phyloP scores from a whole-genome alignment of 2,888 invertebrate genomes.

The Patella ulyssiponensis region DNA sequence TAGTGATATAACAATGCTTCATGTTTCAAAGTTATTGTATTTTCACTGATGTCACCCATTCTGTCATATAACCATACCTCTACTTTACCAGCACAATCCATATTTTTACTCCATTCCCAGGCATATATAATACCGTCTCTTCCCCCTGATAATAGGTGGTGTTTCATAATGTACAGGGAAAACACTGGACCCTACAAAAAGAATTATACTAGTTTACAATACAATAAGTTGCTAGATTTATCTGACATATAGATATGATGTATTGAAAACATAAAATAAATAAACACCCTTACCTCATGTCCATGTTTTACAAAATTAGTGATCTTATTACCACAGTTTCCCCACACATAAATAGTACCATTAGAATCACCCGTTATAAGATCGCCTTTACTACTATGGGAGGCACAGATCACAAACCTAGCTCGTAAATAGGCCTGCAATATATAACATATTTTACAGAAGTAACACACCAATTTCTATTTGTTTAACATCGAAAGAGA shows the following conservation, averaged over 20 bases:
- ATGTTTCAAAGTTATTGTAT: too few relatives aligned
- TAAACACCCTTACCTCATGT: slow-evolving; percentile 61
- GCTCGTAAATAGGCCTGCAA: slow-evolving; percentile 62
- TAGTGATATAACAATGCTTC: too few relatives aligned
- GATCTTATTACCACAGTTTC: slow-evolving; percentile 61
- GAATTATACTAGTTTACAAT: neutral
- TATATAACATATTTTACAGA: neutral
- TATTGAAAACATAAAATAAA: neutral
- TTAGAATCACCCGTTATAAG: slow-evolving; percentile 70
- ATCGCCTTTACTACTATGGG: slow-evolving; percentile 62
- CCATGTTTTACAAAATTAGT: slow-evolving; percentile 69
- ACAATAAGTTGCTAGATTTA: neutral
- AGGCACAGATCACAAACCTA: slow-evolving; percentile 58
- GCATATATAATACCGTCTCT: slow-evolving; percentile 59
- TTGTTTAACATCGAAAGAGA: too few relatives aligned
- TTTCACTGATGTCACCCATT: neutral
- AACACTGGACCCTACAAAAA: slow-evolving; percentile 64
- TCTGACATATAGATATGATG: neutral
- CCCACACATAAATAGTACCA: slow-evolving; percentile 70
- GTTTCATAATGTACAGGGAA: slow-evolving; percentile 47
- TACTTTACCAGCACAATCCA: slow-evolving; percentile 56
- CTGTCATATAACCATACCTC: slow-evolving; percentile 40
- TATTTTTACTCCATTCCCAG: slow-evolving; percentile 64
- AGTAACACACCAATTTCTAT: too few relatives aligned
- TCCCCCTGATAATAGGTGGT: slow-evolving; percentile 61